phyloP scores from a whole-genome alignment of 2,797 vertebrate genomes.

The Gouania willdenowi region DNA sequence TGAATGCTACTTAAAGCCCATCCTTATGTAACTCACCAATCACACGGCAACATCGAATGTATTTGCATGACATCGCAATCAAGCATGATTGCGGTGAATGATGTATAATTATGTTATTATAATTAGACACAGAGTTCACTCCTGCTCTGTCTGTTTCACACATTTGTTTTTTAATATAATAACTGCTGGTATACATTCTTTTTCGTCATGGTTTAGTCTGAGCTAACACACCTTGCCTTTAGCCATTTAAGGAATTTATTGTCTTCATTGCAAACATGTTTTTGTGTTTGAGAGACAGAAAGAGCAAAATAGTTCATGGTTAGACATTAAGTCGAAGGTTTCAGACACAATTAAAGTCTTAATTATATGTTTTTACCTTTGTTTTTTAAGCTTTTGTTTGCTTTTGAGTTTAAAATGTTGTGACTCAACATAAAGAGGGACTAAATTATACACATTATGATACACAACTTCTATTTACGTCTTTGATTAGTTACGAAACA shows the following conservation, averaged over 20 bases:
- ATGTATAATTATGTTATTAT: constrained; percentile 9
- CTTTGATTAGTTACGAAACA: too few species aligned
- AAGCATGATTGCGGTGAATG: constrained; percentile 20
- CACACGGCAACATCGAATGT: constrained; percentile 22
- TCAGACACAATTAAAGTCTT: too few species aligned
- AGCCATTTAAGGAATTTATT: constrained; percentile 46
- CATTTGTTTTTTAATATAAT: background rate
- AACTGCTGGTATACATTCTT: background rate
- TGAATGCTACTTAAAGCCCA: constrained; percentile 9
- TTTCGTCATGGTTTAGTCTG: constrained; percentile 4
- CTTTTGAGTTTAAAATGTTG: too few species aligned
- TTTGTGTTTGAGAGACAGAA: constrained; percentile 16
- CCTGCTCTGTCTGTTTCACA: background rate
- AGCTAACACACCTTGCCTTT: constrained; percentile 14
- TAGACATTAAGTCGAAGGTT: too few species aligned
- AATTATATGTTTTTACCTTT: too few species aligned
- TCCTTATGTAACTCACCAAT: constrained; percentile 27
- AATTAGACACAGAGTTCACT: constrained; percentile 1
- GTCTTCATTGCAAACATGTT: constrained; percentile 5
- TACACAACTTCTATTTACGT: too few species aligned
- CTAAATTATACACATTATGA: too few species aligned
- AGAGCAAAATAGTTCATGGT: too few species aligned
- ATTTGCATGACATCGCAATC: constrained; percentile 45
- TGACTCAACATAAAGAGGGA: too few species aligned
- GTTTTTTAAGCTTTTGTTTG: too few species aligned